Conservation (phyloP, 2,797 vertebrate species). For the Cuculus canorus region DNA sequence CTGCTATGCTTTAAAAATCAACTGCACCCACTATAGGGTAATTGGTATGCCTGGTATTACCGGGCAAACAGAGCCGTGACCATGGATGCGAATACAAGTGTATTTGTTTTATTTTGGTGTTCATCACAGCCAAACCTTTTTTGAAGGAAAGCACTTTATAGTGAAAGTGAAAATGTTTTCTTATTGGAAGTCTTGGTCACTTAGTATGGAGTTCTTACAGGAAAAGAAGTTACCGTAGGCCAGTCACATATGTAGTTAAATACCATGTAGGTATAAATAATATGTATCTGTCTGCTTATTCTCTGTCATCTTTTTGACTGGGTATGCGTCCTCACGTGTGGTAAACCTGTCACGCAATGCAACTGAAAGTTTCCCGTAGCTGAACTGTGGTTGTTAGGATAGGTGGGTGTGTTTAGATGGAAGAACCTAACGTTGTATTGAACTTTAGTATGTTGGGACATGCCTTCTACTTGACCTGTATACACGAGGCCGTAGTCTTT, state of each 20-base stretch:
- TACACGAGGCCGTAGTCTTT: background rate
- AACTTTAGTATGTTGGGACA: background rate
- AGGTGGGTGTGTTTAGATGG: background rate
- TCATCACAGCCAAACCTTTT: background rate
- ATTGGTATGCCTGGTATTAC: background rate
- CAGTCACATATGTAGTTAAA: background rate
- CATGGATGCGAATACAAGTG: background rate
- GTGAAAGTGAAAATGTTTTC: background rate
- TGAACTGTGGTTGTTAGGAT: background rate
- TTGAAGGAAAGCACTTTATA: background rate
- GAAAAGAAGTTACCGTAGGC: background rate
- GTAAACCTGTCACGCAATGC: background rate
- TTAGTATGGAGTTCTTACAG: background rate
- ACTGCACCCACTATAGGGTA: background rate
- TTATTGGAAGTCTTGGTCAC: background rate
- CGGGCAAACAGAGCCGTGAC: background rate
- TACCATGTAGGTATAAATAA: background rate
- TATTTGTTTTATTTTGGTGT: background rate
- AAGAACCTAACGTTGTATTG: background rate
- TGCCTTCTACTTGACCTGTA: slow-evolving; percentile 7
- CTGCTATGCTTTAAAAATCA: background rate
- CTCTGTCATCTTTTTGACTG: background rate
- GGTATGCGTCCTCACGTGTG: background rate
- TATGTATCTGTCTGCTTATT: background rate
- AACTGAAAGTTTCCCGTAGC: background rate